Evolutionary conservation across 1,140 invertebrate species (phyloP).

Genomic region (Papilio dardanus): DNA sequence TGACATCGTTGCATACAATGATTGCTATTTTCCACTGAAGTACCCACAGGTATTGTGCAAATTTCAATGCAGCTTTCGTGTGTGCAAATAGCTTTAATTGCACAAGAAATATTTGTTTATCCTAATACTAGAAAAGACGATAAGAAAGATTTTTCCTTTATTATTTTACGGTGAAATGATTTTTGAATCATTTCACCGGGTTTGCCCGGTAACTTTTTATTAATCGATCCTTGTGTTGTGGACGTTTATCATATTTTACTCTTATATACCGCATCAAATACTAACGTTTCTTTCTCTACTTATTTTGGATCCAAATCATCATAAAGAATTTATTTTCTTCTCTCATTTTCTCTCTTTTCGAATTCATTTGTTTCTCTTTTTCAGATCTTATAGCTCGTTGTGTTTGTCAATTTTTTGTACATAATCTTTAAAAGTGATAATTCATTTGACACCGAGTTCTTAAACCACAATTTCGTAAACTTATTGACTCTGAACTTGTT

Average conservation of each 20-base stretch:
- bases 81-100: conserved; percentile 20
- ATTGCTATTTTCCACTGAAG: conserved; percentile 31
- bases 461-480: background rate
- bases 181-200: background rate
- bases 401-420: background rate
- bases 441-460: background rate
- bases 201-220: too few species aligned
- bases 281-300: too few species aligned
- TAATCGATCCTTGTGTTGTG: background rate
- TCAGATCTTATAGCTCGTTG: too few species aligned
- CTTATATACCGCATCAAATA: too few species aligned
- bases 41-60: conserved; percentile 21
- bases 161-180: background rate
- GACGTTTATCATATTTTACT: too few species aligned
- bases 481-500: conserved; percentile 4
- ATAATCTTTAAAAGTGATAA: background rate
- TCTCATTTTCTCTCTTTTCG: too few species aligned
- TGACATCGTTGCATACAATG: conserved; percentile 28
- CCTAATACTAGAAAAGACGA: background rate
- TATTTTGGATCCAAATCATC: too few species aligned
- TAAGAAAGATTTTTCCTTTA: background rate
- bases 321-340: too few species aligned
- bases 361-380: too few species aligned
- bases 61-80: conserved; percentile 2
- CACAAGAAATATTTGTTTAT: conserved; percentile 6